Conservation (phyloP, 1,140 invertebrate species). For the Drosophila ficusphila region DNA sequence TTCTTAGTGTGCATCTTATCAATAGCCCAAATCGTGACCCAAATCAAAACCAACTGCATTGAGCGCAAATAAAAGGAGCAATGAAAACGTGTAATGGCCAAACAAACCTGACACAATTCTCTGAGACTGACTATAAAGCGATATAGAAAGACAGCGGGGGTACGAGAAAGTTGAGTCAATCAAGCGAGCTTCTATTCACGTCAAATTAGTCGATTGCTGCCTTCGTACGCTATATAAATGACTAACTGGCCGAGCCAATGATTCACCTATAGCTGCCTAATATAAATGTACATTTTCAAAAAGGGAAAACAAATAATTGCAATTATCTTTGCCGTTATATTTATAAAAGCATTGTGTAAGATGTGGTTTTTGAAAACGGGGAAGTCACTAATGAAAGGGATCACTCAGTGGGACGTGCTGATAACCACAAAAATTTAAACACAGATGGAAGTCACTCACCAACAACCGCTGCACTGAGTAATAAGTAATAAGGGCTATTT, state of each 20-base stretch:
- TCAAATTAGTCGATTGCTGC: slow-evolving; percentile 44
- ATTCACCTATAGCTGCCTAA: slow-evolving; percentile 15
- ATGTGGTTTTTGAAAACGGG: slow-evolving; percentile 3
- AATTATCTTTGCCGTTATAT: slow-evolving; percentile 21
- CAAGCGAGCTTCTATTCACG: slow-evolving; percentile 33
- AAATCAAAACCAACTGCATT: slow-evolving; percentile 63
- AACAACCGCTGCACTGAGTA: not conserved
- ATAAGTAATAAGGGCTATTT: no score
- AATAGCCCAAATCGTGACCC: slow-evolving; percentile 51
- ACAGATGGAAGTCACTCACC: not conserved
- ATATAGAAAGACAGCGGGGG: not conserved
- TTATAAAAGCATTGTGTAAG: slow-evolving; percentile 6
- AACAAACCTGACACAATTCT: slow-evolving; percentile 47
- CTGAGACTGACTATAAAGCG: slow-evolving; percentile 9
- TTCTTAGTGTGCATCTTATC: slow-evolving; percentile 46
- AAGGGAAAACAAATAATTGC: slow-evolving; percentile 25
- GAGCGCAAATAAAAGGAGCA: slow-evolving; percentile 47
- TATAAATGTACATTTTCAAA: slow-evolving; percentile 21
- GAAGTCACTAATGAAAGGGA: not conserved
- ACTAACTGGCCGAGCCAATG: slow-evolving; percentile 18
- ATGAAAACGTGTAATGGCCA: slow-evolving; percentile 32
- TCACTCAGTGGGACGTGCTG: slow-evolving; percentile 12
- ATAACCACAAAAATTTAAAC: slow-evolving; percentile 8
- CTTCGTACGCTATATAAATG: slow-evolving; percentile 7
- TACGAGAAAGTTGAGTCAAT: slow-evolving; percentile 30